Evolutionary conservation across 2,888 invertebrate genomes (phyloP).

Genomic region (Trypoxylon attenuatum): DNA sequence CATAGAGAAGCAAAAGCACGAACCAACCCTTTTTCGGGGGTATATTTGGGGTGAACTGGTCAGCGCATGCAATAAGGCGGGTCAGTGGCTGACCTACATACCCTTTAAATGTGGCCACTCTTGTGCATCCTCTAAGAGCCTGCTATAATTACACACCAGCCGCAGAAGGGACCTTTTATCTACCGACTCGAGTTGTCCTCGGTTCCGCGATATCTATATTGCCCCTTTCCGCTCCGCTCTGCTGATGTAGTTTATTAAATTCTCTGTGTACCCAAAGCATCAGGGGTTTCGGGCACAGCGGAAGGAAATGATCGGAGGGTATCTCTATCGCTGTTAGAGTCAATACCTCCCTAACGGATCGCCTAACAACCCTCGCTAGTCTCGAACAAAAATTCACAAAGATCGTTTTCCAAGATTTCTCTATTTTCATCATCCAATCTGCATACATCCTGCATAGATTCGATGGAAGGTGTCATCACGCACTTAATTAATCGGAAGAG

Average conservation of each 20-base stretch:
- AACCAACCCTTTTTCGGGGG: not conserved
- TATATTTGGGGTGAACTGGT: constrained; percentile 30
- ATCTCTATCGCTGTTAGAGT: too few species aligned
- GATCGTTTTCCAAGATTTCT: too few species aligned
- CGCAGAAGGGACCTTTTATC: constrained; percentile 35
- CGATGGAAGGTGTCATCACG: too few species aligned
- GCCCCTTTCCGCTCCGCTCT: not conserved
- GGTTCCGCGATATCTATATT: constrained; percentile 1
- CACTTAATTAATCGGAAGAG: too few species aligned
- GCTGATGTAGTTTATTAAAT: constrained; percentile 33
- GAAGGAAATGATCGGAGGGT: too few species aligned
- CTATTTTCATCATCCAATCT: too few species aligned
- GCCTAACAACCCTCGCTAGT: too few species aligned
- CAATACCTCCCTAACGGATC: too few species aligned
- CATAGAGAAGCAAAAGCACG: not conserved
- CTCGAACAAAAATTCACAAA: too few species aligned
- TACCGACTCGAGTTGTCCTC: constrained; percentile 11
- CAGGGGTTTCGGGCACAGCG: too few species aligned
- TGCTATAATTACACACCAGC: constrained; percentile 44
- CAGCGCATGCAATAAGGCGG: constrained; percentile 48
- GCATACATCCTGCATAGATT: too few species aligned
- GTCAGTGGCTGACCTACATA: constrained; percentile 61
- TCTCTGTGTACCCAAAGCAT: constrained; percentile 13
- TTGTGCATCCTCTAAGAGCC: constrained; percentile 30
- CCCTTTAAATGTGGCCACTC: constrained; percentile 29